Conservation (phyloP, 2,113 vertebrate species). For the Lipophrys pholis region DNA sequence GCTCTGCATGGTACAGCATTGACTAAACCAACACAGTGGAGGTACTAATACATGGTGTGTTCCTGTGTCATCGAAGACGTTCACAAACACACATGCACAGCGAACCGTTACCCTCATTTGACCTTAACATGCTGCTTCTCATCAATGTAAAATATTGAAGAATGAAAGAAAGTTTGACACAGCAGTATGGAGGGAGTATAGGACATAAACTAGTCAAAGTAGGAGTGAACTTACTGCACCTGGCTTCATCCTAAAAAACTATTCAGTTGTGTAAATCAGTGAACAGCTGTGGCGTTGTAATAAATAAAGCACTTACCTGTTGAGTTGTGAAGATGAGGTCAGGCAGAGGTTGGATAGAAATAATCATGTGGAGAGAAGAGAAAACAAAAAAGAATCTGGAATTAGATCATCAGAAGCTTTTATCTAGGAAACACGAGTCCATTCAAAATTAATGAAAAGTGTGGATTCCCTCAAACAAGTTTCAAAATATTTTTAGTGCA, state of each 20-base stretch:
- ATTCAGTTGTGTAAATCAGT: slow-evolving; percentile 1
- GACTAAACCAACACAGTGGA: slow-evolving; percentile 48
- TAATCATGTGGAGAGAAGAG: slow-evolving; percentile 55
- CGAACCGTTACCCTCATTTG: not conserved
- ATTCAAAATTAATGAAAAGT: not conserved
- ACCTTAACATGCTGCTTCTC: not conserved
- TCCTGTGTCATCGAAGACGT: slow-evolving; percentile 32
- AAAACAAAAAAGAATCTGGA: slow-evolving; percentile 6
- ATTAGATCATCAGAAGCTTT: not conserved
- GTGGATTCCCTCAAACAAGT: not conserved
- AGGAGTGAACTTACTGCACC: not conserved
- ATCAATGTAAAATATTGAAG: not conserved
- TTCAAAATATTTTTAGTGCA: not conserved
- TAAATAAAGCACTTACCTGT: slow-evolving; percentile 69
- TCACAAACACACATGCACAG: not conserved
- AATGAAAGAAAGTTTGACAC: too few species aligned
- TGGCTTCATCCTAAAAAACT: not conserved
- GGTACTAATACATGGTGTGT: slow-evolving; percentile 37
- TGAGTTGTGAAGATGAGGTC: slow-evolving; percentile 15
- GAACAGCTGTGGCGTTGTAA: too few species aligned
- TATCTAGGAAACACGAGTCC: not conserved
- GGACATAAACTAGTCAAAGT: not conserved
- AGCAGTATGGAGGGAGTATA: not conserved
- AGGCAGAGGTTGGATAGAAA: not conserved
- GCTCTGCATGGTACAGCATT: slow-evolving; percentile 51